Base-by-base conservation (phyloP, 2,113 vertebrate genomes). In the Dipodomys stephensi region DNA sequence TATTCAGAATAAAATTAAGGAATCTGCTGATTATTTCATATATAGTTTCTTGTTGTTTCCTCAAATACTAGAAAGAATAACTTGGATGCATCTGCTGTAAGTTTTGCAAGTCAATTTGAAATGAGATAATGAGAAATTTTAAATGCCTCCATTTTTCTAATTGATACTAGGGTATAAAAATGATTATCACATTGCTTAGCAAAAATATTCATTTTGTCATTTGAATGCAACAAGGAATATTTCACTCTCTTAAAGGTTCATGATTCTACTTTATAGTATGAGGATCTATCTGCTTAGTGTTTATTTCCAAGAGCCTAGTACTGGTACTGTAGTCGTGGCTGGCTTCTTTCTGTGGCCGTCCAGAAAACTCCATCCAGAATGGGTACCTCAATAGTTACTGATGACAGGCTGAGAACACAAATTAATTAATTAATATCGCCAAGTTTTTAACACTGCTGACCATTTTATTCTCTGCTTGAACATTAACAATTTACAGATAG, bases 1-100 rank as follows among this genome's bases (percentile, higher is more conserved):
- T 90, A 81, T 77, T 92, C 76, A 69, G 71, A 96, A 88, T 86
- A 90, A 92, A 94, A 95, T 44, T 78, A 91, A 91, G 94, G 73
- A 88, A 77, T 1, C n/a, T 78, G 0, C 7, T 73, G 12, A 28
- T 88, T 53, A 74, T 79, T 94, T 92, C 39, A 5, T 39, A 62
- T 39, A 67, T 25, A 7, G 0, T 84, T 78, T 97, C 30, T 83
- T 79, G 13, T 53, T 73, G 2, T 67, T 85, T 90, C 60, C 19
- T 83, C 57, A 92, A 77, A 92, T 46, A 39, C 39, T 67, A 79
- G 12, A 3, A 62, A 18, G 23, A 83, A 46, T 72, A 23, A 82
- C 39, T 94, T 64, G 82, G 20, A 71, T 68, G 27, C 78, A 60
- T 64, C 39, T 88, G 35, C 80, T 73, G 1, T 7, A 93, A 93